Conservation (phyloP, 2,113 vertebrate species). For the Anoura caudifer region DNA sequence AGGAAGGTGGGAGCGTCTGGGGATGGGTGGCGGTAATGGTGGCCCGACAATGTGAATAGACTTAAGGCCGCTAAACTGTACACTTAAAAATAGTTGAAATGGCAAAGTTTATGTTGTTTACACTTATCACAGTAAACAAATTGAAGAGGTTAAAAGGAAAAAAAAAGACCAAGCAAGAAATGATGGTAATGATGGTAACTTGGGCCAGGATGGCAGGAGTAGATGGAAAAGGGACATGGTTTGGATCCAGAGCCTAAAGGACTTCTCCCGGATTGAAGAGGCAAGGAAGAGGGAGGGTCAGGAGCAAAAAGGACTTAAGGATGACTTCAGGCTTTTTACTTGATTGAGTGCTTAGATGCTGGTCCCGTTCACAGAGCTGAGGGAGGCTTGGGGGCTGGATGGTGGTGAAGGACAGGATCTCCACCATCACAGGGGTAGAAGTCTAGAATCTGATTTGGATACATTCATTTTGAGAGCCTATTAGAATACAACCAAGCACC, state of each 20-base stretch:
- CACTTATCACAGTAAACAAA: neutral
- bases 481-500: neutral
- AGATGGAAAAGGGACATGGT: neutral
- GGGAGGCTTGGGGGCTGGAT: neutral
- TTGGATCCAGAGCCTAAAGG: neutral
- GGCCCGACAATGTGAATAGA: neutral
- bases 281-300: neutral
- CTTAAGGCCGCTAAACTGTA: neutral
- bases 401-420: rapidly evolving
- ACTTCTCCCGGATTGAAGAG: neutral
- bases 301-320: neutral
- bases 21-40: no score
- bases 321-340: neutral
- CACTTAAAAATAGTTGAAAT: neutral
- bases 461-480: neutral
- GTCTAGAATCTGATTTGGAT: neutral
- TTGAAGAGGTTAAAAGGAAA: neutral
- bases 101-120: neutral
- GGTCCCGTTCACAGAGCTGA: neutral
- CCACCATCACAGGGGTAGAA: no score
- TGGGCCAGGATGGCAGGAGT: neutral
- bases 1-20: neutral
- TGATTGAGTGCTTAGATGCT: neutral
- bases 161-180: neutral
- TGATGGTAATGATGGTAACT: neutral